Evolutionary conservation across 2,113 vertebrate genomes (phyloP).

Genomic region (Atherinomorus stipes): DNA sequence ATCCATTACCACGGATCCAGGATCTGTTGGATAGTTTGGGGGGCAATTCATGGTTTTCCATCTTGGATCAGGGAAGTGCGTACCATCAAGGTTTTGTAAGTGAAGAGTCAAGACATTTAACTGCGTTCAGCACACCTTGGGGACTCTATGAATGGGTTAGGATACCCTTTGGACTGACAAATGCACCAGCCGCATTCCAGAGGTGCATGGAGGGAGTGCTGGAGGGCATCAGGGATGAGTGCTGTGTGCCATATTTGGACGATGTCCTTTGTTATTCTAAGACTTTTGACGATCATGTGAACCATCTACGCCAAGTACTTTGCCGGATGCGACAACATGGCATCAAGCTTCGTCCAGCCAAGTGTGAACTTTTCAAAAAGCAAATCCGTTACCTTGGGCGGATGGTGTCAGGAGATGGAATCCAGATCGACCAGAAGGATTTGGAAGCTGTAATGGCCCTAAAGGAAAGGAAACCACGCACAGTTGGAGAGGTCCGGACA

Average conservation of each 20-base stretch:
- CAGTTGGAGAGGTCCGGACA: background rate
- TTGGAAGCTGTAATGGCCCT: background rate
- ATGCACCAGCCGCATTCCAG: background rate
- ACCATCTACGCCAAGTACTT: background rate
- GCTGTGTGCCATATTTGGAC: no score
- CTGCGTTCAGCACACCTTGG: conserved; percentile 12
- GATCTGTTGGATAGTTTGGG: background rate
- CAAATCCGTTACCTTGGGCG: background rate
- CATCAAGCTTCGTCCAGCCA: background rate
- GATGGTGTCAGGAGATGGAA: background rate
- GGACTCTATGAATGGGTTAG: conserved; percentile 13
- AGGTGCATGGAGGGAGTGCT: conserved; percentile 1
- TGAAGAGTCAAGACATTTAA: background rate
- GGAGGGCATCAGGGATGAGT: no score
- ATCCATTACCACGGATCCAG: conserved; percentile 1
- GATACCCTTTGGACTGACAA: background rate
- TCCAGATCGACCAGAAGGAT: background rate
- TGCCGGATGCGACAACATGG: background rate
- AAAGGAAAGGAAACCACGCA: background rate
- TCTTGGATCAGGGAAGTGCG: no score
- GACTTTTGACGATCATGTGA: background rate
- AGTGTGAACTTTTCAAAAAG: background rate
- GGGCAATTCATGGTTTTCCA: conserved; percentile 16
- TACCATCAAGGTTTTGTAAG: conserved; percentile 23
- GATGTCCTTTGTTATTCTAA: no score